Percentiles rank a stretch among this genome's conserved stretches.
These are phyloP conservation scores for Herpailurus yagouaroundi DNA, from an alignment of 2,113 vertebrate species.

Conservation along the genomic window DNA sequence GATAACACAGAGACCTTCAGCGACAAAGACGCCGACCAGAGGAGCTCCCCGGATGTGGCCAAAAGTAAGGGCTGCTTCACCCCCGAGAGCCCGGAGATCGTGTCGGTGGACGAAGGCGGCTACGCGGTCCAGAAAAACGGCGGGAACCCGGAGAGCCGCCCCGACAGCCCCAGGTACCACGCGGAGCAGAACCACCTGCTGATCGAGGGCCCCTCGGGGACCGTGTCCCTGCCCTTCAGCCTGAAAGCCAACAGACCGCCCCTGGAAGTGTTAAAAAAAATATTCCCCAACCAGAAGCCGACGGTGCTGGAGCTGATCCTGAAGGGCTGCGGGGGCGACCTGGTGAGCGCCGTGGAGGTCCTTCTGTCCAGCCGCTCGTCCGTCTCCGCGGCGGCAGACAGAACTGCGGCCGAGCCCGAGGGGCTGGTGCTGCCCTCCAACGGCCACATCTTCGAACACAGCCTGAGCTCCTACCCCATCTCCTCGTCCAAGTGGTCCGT, in stretches of 20 bases:
- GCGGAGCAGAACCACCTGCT: constrained; percentile 91
- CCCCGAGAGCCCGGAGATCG: constrained; percentile 91
- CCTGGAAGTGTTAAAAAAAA: constrained; percentile 96
- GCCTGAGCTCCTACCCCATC: constrained; percentile 93
- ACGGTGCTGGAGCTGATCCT: constrained; percentile 97
- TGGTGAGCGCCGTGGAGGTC: constrained; percentile 97
- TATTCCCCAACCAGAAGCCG: constrained; percentile 97
- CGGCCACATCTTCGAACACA: constrained; percentile 94
- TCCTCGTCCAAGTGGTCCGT: constrained; percentile 97
- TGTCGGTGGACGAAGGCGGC: constrained; percentile 90
- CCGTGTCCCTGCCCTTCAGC: constrained; percentile 93
- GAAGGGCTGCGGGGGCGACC: constrained; percentile 95
- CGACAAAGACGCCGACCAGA: constrained; percentile 94
- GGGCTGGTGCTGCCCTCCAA: constrained; percentile 90
- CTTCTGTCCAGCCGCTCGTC: constrained; percentile 93
- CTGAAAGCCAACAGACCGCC: constrained; percentile 95
- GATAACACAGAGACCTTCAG: constrained; percentile 92
- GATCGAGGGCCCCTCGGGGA: constrained; percentile 94
- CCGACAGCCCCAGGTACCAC: constrained; percentile 90
- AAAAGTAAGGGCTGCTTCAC: constrained; percentile 92
- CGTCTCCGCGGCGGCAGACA: constrained; percentile 80
- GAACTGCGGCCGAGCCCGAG: constrained; percentile 87
- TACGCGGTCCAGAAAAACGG: constrained; percentile 88
- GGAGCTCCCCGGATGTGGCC: constrained; percentile 92
- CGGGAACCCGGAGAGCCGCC: constrained; percentile 84